A percentile compares a stretch with the other conserved stretches of the same genome.
phyloP scores from a whole-genome alignment of 2,888 invertebrate genomes.

The Sicus ferrugineus region DNA sequence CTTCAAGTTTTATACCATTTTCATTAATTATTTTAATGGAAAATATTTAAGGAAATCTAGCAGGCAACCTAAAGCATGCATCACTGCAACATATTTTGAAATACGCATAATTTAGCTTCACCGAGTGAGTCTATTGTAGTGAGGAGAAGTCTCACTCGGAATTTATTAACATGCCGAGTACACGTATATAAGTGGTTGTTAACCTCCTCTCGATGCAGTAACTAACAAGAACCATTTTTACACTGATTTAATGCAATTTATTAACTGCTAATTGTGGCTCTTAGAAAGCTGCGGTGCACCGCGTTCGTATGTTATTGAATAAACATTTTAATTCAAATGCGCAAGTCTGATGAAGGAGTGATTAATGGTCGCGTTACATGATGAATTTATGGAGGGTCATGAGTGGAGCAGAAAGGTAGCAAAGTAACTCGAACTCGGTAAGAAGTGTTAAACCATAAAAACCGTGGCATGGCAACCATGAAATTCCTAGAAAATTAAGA shows the following conservation, averaged over 20 bases:
- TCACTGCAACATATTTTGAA: background rate
- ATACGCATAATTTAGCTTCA: background rate
- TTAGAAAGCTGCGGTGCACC: background rate
- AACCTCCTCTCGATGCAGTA: constrained; percentile 4
- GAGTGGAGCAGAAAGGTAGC: background rate
- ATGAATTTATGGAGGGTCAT: background rate
- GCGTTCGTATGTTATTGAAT: constrained; percentile 13
- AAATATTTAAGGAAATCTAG: no score
- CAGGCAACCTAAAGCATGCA: no score
- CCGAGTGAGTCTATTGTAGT: background rate
- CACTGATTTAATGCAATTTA: constrained; percentile 13
- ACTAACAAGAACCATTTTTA: background rate
- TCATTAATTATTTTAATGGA: no score
- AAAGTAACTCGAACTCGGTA: no score
- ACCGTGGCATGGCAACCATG: no score
- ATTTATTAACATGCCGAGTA: background rate
- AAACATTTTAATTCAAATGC: constrained; percentile 19
- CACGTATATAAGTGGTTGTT: constrained; percentile 11
- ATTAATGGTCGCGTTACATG: constrained; percentile 26
- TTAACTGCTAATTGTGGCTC: constrained; percentile 19
- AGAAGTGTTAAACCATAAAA: no score
- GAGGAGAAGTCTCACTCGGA: background rate
- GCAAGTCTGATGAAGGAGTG: background rate
- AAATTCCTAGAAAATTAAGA: constrained; percentile 2
- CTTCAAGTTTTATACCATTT: no score